Evolutionary conservation across 1,140 invertebrate species (phyloP), one percentile per base, ranked within the genome.

Genomic region (Panagrolaimus sp.): DNA sequence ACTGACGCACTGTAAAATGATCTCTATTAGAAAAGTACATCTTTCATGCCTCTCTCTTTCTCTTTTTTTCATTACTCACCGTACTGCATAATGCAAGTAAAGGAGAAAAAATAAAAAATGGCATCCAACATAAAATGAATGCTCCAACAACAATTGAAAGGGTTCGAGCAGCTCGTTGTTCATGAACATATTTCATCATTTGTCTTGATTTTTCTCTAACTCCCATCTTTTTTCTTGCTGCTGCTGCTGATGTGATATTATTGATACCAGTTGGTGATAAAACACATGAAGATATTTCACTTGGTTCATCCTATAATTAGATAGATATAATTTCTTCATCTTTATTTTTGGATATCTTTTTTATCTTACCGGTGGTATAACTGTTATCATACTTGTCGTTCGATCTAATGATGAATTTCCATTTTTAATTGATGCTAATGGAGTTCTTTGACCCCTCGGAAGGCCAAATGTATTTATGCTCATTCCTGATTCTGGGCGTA

Each of bases 31-130:
- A 14, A 20, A 20, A n/a, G n/a, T n/a, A n/a, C n/a, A n/a, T n/a
- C n/a, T n/a, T n/a, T n/a, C n/a, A n/a, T n/a, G n/a, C n/a, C n/a
- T n/a, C 5, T 14, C 42, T 31, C 9, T 47, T 57, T 62, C 38
- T 23, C 31, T 31, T 11, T 38, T 5, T 5, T 13, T 47, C 5
- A 61, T 16, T 44, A 63, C 75, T 71, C 66, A 79, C 77, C 63
- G 43, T 72, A 38, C 64, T 63, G 84, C 93, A 96, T 78, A 96
- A 89, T 0, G 92, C 93, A 9, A 91, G 91, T 74, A 95, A 76
- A 61, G 86, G 87, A 84, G 98, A 97, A 66, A 96, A 90, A 51
- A 96, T 91, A 84, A 99, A 99, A 85, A 99, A 98, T 44, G 96
- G 96, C 72, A 96, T 86, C 91, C 91, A 93, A 83, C 92, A 95